Evolutionary conservation across 2,888 invertebrate genomes (phyloP).

Genomic region (Dolichomitus sp.): DNA sequence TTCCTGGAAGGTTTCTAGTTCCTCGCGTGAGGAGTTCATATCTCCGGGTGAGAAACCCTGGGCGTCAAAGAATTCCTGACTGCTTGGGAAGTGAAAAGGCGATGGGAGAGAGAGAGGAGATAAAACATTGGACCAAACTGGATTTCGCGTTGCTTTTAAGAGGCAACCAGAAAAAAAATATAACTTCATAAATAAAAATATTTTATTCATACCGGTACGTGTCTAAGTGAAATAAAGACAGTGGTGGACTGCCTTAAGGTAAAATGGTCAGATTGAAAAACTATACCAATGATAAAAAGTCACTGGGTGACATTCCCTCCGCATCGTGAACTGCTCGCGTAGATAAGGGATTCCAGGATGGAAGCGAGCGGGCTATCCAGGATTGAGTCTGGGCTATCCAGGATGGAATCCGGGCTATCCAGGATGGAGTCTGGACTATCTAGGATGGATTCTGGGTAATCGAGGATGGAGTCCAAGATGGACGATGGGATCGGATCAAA

Average conservation of each 20-base stretch:
- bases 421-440: too few relatives aligned
- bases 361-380: too few relatives aligned
- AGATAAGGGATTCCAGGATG: too few relatives aligned
- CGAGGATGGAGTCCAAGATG: too few relatives aligned
- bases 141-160: background rate
- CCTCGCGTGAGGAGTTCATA: slow-evolving; percentile 70
- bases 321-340: too few relatives aligned
- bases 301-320: background rate
- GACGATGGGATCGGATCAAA: too few relatives aligned
- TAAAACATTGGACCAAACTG: slow-evolving; percentile 20
- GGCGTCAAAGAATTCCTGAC: slow-evolving; percentile 40
- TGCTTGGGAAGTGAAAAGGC: slow-evolving; percentile 10
- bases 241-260: background rate
- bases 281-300: background rate
- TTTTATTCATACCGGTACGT: background rate
- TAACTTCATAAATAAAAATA: slow-evolving; percentile 2
- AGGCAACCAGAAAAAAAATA: background rate
- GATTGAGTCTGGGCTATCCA: too few relatives aligned
- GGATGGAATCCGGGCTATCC: too few relatives aligned
- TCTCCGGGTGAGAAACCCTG: slow-evolving; percentile 63
- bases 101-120: slow-evolving; percentile 24
- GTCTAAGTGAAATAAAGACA: background rate
- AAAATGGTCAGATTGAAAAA: background rate
- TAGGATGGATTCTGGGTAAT: too few relatives aligned
- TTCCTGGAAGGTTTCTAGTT: slow-evolving; percentile 66